A percentile compares a stretch with the other conserved stretches of the same genome.
Evolutionary conservation across 2,113 vertebrate species (phyloP).

Genomic region (Antechinus flavipes): DNA sequence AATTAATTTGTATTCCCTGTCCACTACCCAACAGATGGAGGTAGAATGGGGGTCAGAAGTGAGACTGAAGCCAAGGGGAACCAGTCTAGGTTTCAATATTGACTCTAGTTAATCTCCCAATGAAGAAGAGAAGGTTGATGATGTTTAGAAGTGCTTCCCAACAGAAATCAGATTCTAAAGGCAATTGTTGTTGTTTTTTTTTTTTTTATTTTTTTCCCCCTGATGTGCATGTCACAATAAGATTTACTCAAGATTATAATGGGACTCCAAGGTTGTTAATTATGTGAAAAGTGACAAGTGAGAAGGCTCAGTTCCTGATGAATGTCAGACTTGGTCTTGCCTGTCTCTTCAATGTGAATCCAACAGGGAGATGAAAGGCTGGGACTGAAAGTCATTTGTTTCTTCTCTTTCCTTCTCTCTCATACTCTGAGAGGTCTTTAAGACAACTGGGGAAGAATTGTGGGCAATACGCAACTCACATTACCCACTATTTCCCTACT

Average conservation of each 20-base stretch:
- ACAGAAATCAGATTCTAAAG: background rate
- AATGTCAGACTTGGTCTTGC: background rate
- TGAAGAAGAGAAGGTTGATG: background rate
- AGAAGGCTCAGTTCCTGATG: background rate
- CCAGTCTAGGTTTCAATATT: background rate
- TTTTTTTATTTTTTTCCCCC: background rate
- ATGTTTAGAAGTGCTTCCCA: background rate
- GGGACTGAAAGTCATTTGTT: background rate
- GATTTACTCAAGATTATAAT: conserved; percentile 54
- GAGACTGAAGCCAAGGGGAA: background rate
- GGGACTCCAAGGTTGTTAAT: conserved; percentile 20
- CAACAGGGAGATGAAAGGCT: conserved; percentile 1
- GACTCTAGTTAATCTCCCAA: rapidly evolving
- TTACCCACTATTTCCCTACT: conserved; percentile 42
- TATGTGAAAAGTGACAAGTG: conserved; percentile 31
- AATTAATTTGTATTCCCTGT: background rate
- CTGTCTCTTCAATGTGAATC: background rate
- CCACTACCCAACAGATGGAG: background rate
- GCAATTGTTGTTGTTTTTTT: background rate
- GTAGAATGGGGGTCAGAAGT: background rate
- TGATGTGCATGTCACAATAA: conserved; percentile 62
- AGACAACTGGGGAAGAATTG: background rate
- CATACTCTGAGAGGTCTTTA: background rate
- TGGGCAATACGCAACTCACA: conserved; percentile 14
- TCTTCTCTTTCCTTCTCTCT: background rate